Evolutionary conservation across 1,140 invertebrate species (phyloP).

Genomic region (Rhagoletis zephyria): DNA sequence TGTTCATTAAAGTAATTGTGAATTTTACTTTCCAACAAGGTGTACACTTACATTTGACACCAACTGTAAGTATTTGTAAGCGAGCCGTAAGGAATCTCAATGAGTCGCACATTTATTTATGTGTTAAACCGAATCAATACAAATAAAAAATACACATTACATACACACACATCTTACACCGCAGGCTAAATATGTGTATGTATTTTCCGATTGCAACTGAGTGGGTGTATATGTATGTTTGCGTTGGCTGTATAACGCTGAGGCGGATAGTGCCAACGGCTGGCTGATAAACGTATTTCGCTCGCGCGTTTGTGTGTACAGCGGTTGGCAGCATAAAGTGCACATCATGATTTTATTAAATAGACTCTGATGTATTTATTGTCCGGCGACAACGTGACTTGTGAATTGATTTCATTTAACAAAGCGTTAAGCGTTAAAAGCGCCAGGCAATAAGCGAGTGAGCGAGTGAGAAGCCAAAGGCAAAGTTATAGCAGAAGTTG

Average conservation of each 20-base stretch:
- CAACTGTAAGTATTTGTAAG: background rate
- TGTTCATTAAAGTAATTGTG: no score
- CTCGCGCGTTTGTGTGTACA: conserved; percentile 41
- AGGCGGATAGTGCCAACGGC: background rate
- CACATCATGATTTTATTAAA: conserved; percentile 74
- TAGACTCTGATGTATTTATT: conserved; percentile 74
- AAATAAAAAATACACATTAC: background rate
- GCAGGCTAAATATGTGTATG: background rate
- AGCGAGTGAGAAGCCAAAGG: background rate
- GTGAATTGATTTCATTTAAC: conserved; percentile 73
- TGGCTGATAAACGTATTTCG: background rate
- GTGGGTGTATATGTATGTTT: background rate
- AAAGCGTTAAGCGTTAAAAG: conserved; percentile 33
- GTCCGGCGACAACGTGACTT: conserved; percentile 73
- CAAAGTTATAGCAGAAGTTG: background rate
- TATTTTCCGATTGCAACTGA: background rate
- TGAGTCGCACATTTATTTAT: conserved; percentile 53
- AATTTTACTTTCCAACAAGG: no score
- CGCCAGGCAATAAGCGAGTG: background rate
- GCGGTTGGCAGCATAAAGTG: conserved; percentile 48
- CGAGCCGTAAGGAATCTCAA: conserved; percentile 23
- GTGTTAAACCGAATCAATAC: conserved; percentile 11
- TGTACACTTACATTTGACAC: no score
- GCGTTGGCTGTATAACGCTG: background rate
- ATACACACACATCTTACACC: background rate